Percentiles rank a stretch among this genome's conserved stretches.
Evolutionary conservation across 2,888 invertebrate genomes (phyloP).

Genomic region (Andrena hattorfiana): DNA sequence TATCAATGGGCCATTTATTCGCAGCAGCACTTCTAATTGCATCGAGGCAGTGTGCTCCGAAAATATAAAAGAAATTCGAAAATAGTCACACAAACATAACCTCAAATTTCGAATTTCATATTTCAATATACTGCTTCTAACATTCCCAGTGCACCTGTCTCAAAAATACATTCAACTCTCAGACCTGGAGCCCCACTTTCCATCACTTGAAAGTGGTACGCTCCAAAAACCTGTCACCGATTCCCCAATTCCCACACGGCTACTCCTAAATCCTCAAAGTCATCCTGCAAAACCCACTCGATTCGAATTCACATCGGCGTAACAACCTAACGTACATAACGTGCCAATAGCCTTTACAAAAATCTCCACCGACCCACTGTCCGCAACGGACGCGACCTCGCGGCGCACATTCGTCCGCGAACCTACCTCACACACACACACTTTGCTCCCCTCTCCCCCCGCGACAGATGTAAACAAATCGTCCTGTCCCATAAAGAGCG

Average conservation of each 20-base stretch:
- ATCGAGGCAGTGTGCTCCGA: neutral
- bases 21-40: too few relatives aligned
- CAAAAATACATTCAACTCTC: too few relatives aligned
- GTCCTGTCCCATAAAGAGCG: constrained; percentile 31
- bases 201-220: neutral
- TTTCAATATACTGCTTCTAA: neutral
- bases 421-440: constrained; percentile 68
- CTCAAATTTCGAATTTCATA: neutral
- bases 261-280: neutral
- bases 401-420: constrained; percentile 66
- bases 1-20: too few relatives aligned
- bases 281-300: neutral
- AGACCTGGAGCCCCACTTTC: neutral
- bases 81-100: neutral
- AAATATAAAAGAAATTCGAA: neutral
- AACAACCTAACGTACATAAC: neutral
- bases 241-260: neutral
- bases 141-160: too few relatives aligned
- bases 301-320: too few relatives aligned
- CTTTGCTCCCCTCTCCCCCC: constrained; percentile 32
- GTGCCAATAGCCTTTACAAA: neutral
- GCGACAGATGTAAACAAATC: constrained; percentile 72
- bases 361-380: constrained; percentile 51
- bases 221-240: neutral
- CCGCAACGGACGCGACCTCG: constrained; percentile 58